Conservation (phyloP, 2,888 invertebrate species). For the Petrolisthes cinctipes region DNA sequence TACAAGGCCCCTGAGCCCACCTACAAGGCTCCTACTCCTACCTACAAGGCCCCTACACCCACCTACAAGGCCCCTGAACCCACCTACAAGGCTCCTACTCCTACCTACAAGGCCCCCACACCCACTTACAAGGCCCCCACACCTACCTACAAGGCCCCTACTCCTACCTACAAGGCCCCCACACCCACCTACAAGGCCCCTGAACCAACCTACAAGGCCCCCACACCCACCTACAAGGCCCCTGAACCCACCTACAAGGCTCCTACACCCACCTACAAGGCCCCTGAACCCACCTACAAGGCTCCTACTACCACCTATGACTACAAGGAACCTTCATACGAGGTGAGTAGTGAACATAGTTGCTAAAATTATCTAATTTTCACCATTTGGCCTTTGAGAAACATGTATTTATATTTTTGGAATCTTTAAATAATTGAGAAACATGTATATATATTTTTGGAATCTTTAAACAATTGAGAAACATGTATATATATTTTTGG, state of each 20-base stretch:
- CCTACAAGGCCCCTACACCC: not conserved
- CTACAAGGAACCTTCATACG: not conserved
- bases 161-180: conserved; percentile 28
- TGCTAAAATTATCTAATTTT: no score
- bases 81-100: not conserved
- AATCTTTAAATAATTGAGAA: no score
- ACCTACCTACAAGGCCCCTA: not conserved
- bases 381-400: no score
- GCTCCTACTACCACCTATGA: not conserved
- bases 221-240: not conserved
- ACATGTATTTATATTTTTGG: no score
- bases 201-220: not conserved
- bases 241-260: not conserved
- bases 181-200: not conserved
- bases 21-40: not conserved
- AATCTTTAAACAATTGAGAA: no score
- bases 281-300: conserved; percentile 12
- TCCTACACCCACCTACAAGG: not conserved
- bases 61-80: conserved; percentile 35
- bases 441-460: no score
- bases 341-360: no score
- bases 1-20: conserved; percentile 9
- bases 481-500: no score
- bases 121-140: conserved; percentile 29
- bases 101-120: conserved; percentile 30